Percentiles rank a stretch among this genome's conserved stretches.
These are phyloP conservation scores for Stomatorhinus ivindoensis DNA, from an alignment of 2,113 vertebrate species.

Conservation along the genomic window DNA sequence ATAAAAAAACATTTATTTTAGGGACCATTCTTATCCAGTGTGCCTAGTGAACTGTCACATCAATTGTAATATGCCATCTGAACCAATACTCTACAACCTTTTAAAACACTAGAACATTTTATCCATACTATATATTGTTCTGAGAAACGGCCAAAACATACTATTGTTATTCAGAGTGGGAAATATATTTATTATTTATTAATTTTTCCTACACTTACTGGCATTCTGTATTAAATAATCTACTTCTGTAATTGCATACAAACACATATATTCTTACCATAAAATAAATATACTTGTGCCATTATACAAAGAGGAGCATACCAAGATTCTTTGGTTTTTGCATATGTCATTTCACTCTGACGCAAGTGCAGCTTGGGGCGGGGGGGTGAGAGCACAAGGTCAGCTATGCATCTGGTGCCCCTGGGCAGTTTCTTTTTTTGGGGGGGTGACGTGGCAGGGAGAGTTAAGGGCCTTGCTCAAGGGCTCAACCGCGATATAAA, in stretches of 20 bases:
- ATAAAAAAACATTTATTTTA: background rate
- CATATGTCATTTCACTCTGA: background rate
- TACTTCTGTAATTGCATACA: background rate
- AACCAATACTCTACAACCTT: background rate
- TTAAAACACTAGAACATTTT: background rate
- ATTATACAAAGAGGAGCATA: background rate
- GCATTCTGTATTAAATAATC: background rate
- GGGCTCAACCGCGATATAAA: background rate
- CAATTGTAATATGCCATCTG: background rate
- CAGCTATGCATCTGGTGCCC: background rate
- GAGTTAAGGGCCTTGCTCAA: background rate
- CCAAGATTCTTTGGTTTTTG: background rate
- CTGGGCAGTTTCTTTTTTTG: background rate
- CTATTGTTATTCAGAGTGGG: background rate
- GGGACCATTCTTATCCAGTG: background rate
- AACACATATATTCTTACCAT: background rate
- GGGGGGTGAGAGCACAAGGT: background rate
- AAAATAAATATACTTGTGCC: background rate
- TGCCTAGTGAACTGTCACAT: background rate
- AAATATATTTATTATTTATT: background rate
- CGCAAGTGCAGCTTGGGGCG: background rate
- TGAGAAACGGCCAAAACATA: background rate
- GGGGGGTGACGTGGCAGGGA: background rate
- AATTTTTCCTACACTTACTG: background rate
- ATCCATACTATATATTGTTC: background rate